Base-by-base conservation (phyloP, 2,888 invertebrate genomes). In the Aporophyla lueneburgensis region DNA sequence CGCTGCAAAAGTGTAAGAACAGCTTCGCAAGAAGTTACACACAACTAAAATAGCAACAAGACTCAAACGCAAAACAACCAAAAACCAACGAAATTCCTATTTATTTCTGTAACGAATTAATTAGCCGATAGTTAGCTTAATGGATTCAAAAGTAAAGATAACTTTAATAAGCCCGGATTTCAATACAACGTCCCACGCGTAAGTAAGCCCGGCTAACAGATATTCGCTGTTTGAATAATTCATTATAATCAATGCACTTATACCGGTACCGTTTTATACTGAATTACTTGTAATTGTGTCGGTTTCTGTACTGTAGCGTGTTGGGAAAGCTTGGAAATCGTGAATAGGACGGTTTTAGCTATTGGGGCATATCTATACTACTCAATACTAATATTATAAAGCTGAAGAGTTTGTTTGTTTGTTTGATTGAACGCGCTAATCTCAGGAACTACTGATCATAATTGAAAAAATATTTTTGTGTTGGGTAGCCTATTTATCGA, bases 171-270 rank as follows among this genome's bases (percentile, higher is more conserved):
- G 93, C 81, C 83, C 83, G 91, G 89, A 93, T 93, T 91, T 88
- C 90, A 93, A 93, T 93, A 91, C 91, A 89, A 88, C 93, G 85
- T 81, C 84, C 92, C 91, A 93, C 93, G 93, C 93, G 61, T 59
- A 77, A 67, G 88, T 89, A 86, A 86, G 86, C 78, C 80, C 81
- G 75, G 69, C 72, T 77, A 83, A 81, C 82, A 83, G 86, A 88
- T 90, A 93, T 93, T 93, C 92, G 91, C 93, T 73, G 82, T 87
- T 93, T 95, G 95, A 95, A 95, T 95, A 91, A 95, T 95, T 95
- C 95, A 95, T 95, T 94, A 93, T 95, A 94, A 95, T 95, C 94
- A 94, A 92, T 93, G 94, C 95, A 94, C 93, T 94, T 94, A 93
- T 67, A 87, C 87, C 62, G 85, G 89, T 88, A 86, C 91, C 91